Conservation (phyloP, 1,140 invertebrate genomes). For the Caerostris darwini region DNA sequence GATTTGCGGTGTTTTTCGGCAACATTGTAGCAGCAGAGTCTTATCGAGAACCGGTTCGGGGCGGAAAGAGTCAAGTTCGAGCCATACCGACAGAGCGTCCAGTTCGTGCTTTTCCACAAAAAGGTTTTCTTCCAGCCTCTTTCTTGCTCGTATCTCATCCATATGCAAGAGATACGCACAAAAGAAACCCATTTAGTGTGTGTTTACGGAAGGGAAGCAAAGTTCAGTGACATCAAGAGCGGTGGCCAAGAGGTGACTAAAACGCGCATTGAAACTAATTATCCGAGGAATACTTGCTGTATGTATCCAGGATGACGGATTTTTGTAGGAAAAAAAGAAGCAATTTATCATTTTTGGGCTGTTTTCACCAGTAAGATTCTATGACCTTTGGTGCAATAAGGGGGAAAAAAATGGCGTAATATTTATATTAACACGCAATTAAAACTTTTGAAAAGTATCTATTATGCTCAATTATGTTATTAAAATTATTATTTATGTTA, state of each 20-base stretch:
- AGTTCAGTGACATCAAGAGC: neutral
- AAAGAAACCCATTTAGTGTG: conserved; percentile 4
- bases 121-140: neutral
- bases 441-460: too few relatives aligned
- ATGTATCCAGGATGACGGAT: neutral
- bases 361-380: too few relatives aligned
- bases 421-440: too few relatives aligned
- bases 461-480: too few relatives aligned
- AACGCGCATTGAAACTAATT: neutral
- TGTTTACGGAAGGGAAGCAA: conserved; percentile 9
- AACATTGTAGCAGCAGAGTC: neutral
- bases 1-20: conserved; percentile 30
- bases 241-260: neutral
- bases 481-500: too few relatives aligned
- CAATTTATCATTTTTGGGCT: too few relatives aligned
- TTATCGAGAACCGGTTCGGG: conserved; percentile 9
- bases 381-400: too few relatives aligned
- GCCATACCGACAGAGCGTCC: neutral
- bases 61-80: neutral
- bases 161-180: conserved; percentile 6
- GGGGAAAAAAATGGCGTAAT: too few relatives aligned
- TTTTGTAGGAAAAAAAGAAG: neutral
- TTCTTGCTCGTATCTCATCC: conserved; percentile 44
- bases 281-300: neutral
- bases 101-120: neutral